Evolutionary conservation across 1,140 invertebrate species (phyloP), one percentile per base, ranked within the genome.

Genomic region (Bombus sylvicola): DNA sequence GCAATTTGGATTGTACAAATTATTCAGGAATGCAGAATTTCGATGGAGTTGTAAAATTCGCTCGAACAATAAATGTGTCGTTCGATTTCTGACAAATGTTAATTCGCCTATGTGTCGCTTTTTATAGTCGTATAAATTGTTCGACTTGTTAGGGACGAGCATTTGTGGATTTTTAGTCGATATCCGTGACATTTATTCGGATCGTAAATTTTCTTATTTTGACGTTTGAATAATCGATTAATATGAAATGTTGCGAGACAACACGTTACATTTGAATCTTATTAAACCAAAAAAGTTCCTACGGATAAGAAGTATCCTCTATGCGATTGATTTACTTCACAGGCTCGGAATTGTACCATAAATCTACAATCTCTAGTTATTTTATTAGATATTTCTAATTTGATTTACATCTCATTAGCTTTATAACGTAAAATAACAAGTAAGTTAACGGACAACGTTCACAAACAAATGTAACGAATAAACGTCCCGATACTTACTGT

Each of bases 71-170:
- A 81, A 57, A 71, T 41, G 28, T 39, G 41, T 57, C 43, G 15
- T 68, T 53, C 64, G 12, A 6, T 76, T 66, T 82, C 72, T 39
- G 86, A 88, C 85, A 85, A 88, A 88, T 88, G 86, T 80, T 69
- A 69, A 80, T 57, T 28, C 64, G 31, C 5, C 25, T 0, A 57
- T 37, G 15, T 22, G 68, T 53, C 15, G 25, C 18, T n/a, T 57
- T 81, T 81, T 81, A 81, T 37, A 47, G 10, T 39, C 34, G 22
- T 31, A 78, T 43, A 64, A 66, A 66, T 66, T 43, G 34, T 39
- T 39, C 28, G 15, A 77, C 39, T 77, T 39, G 57, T 59, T 9
- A 12, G 3, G 13, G 41, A 62, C 0, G 34, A 39, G 5, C 28
- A 62, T 41, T 18, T 13, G 43, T 25, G n/a, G 15, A 34, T 34